These are phyloP conservation scores for Hemichromis elongatus DNA, from an alignment of 2,113 vertebrate species.

Conservation along the genomic window DNA sequence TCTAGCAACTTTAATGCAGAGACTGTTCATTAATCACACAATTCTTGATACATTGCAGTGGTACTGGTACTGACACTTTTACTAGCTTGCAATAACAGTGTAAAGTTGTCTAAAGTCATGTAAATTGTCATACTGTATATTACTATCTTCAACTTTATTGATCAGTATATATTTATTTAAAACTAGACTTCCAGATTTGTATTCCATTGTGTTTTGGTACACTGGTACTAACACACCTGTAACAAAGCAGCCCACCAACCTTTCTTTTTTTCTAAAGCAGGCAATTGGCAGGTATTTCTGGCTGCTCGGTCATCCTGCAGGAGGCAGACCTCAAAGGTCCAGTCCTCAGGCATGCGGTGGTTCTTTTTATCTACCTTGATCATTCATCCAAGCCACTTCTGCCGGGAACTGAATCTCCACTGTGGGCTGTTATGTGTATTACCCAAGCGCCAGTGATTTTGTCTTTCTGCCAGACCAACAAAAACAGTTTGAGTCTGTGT, in stretches of 20 bases:
- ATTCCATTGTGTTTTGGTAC: background rate
- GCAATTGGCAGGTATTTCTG: background rate
- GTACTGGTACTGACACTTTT: no score
- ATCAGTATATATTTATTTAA: background rate
- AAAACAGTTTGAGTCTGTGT: background rate
- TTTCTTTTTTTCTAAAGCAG: background rate
- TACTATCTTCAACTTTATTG: background rate
- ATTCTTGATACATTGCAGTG: background rate
- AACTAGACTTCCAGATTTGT: background rate
- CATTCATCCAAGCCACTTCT: background rate
- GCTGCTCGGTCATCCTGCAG: background rate
- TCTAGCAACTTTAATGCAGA: background rate
- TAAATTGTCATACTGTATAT: background rate
- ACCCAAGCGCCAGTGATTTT: background rate
- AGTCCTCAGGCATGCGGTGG: background rate
- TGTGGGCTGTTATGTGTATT: background rate
- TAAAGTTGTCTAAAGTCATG: background rate
- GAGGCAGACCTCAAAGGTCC: background rate
- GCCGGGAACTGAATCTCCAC: background rate
- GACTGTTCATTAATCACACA: background rate
- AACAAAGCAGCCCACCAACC: background rate
- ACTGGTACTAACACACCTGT: background rate
- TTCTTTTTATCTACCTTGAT: background rate
- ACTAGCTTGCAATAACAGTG: no score
- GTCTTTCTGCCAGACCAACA: background rate